phyloP scores from a whole-genome alignment of 2,797 vertebrate genomes.

The Acomys russatus region DNA sequence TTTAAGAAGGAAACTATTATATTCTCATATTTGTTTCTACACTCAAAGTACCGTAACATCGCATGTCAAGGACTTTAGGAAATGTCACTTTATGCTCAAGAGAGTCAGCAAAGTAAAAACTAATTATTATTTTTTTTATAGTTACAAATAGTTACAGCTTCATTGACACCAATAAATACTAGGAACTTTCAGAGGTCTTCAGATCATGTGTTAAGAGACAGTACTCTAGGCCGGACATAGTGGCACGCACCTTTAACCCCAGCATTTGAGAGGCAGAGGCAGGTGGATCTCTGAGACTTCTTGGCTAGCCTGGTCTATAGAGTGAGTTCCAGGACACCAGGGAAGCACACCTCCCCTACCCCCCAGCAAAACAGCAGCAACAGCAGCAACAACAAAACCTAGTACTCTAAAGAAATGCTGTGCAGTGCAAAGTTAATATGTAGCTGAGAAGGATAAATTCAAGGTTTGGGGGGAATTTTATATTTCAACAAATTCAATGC shows the following conservation, averaged over 20 bases:
- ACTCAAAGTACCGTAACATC: neutral
- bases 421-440: slow-evolving; percentile 12
- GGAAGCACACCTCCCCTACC: too few species aligned
- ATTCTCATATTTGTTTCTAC: neutral
- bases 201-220: neutral
- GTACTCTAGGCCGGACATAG: neutral
- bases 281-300: neutral
- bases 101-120: neutral
- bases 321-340: neutral
- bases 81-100: slow-evolving; percentile 9
- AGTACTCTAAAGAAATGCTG: neutral
- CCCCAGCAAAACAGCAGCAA: too few species aligned
- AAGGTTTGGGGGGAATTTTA: slow-evolving; percentile 9
- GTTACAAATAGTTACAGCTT: neutral
- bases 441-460: neutral
- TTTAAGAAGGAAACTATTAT: neutral
- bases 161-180: neutral
- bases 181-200: neutral
- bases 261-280: neutral
- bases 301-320: neutral
- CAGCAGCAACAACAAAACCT: neutral
- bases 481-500: slow-evolving; percentile 10
- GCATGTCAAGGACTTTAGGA: neutral
- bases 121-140: neutral
- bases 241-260: neutral